A percentile compares a stretch with the other conserved stretches of the same genome.
Evolutionary conservation across 2,888 invertebrate genomes (phyloP).

Genomic region (Xestobium rufovillosum): DNA sequence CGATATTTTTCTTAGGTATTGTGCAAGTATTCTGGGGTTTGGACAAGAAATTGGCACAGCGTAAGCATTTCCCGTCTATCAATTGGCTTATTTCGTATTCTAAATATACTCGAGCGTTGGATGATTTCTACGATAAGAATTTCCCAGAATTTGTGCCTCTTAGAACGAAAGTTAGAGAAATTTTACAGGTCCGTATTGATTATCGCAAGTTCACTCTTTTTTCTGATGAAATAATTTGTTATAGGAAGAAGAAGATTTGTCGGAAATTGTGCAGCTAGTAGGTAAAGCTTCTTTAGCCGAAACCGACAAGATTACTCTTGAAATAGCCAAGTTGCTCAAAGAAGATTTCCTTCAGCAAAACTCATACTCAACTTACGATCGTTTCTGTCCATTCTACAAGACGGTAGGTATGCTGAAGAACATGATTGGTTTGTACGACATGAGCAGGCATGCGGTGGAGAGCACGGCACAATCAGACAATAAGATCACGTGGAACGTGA

Average conservation of each 20-base stretch:
- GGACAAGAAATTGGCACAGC: slow-evolving; percentile 97
- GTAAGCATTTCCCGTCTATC: slow-evolving; percentile 99
- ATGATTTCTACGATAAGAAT: slow-evolving; percentile 99
- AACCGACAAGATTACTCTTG: slow-evolving; percentile 97
- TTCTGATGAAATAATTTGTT: slow-evolving; percentile 39
- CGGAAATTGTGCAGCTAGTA: slow-evolving; percentile 99
- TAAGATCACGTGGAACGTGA: slow-evolving; percentile 97
- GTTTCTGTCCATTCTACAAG: slow-evolving; percentile 99
- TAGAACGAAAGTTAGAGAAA: slow-evolving; percentile 81
- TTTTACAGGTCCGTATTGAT: slow-evolving; percentile 34
- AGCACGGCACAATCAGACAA: slow-evolving; percentile 98
- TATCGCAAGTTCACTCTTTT: too few species aligned
- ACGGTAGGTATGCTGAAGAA: slow-evolving; percentile 98
- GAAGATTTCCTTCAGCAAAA: slow-evolving; percentile 99
- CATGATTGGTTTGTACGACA: slow-evolving; percentile 97
- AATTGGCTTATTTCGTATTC: slow-evolving; percentile 98
- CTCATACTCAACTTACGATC: slow-evolving; percentile 90
- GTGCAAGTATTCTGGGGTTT: slow-evolving; percentile 99
- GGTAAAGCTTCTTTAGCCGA: slow-evolving; percentile 99
- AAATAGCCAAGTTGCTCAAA: slow-evolving; percentile 95
- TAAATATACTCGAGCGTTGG: slow-evolving; percentile 97
- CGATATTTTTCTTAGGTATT: slow-evolving; percentile 55
- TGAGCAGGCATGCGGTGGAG: slow-evolving; percentile 96
- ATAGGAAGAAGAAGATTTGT: slow-evolving; percentile 98
- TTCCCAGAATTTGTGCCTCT: slow-evolving; percentile 95